Base-by-base conservation (phyloP, 2,888 invertebrate species). In the Mesoligia furuncula region DNA sequence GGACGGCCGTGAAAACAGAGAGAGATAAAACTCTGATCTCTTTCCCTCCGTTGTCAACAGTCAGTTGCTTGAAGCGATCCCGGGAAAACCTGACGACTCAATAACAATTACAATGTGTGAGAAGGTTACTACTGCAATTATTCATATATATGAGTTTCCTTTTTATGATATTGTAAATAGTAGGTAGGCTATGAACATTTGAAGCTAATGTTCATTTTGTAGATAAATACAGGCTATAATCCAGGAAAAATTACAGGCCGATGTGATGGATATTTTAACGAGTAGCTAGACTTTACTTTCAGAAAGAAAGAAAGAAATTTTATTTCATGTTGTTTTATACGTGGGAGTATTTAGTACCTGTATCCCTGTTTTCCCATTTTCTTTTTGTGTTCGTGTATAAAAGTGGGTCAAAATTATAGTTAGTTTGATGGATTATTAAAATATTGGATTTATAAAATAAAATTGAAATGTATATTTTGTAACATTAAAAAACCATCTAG, bases 161-260 rank as follows among this genome's bases (percentile, higher is more conserved):
- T 76, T 77, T 27, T 77, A 77, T 64, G 65, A 27, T 27, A 31
- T 54, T 54, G 7, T 54, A 20, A 76, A 76, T 42, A 45, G 42
- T 51, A 42, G 13, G 42, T 51, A 42, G 13, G 8, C 4, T 7
- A 36, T 48, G 6, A 7, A 15, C 48, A 39, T n/a, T 73, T 45
- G 6, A 39, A 76, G 36, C 2, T 39, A 36, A 61, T 48, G 48
- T 31, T 39, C 48, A 4, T 68, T 80, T 70, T 62, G 72, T 62
- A 15, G 31, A 79, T 68, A 77, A 69, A 69, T 77, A 69, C 15
- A 54, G 20, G 57, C 13, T 36, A 4, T 9, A 1, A 13, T 39
- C 11, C n/a, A n/a, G 70, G n/a, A 20, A 24, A 67, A 79, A 79
- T 54, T 79, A 77, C 42, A 77, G 42, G n/a, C 20, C n/a, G n/a